Base-by-base conservation (phyloP, 2,113 vertebrate genomes). In the Caloenas nicobarica region DNA sequence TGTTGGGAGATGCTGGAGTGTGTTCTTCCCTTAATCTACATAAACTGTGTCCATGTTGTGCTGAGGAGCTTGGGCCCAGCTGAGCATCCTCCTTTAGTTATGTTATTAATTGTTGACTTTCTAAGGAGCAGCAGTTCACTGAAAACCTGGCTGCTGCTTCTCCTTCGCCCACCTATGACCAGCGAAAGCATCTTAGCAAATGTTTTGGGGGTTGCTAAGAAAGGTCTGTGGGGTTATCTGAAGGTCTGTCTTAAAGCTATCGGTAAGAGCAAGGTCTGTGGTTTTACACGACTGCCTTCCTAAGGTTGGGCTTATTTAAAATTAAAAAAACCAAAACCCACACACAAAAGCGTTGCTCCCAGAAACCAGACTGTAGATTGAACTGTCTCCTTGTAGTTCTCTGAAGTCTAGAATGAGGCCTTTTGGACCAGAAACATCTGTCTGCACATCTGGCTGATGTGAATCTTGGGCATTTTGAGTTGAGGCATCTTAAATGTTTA, bases 151-250 rank as follows among this genome's bases (percentile, higher is more conserved):
- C 17, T 79, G 28, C 51, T 46, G 46, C 66, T 8, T 64, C 28
- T 60, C 22, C 54, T 62, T 77, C 33, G 11, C 31, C n/a, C 10
- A 1, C 14, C 60, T 31, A 2, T 17, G 64, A 33, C 0, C 2
- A 60, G 48, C 3, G 7, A 8, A 72, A 36, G 25, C 3, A 1
- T 36, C 40, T 79, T 9, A 44, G 71, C 38, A 36, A 29, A 33
- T 24, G 17, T 17, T 85, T 53, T 15, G 40, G 50, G 61, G 29
- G 51, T 7, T 54, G 56, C 71, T 38, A 33, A 31, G 42, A 46
- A 33, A 42, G 69, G 24, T 23, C 51, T 54, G 53, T 15, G 69
- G 86, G 82, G 50, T 10, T 6, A 62, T 7, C 66, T 62, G 26
- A 24, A 79, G 48, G 33, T 34, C 33, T 42, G 62, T 50, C 21